A percentile compares a stretch with the other conserved stretches of the same genome.
Evolutionary conservation across 2,797 vertebrate species (phyloP).

Genomic region (Emydoidea blandingii): DNA sequence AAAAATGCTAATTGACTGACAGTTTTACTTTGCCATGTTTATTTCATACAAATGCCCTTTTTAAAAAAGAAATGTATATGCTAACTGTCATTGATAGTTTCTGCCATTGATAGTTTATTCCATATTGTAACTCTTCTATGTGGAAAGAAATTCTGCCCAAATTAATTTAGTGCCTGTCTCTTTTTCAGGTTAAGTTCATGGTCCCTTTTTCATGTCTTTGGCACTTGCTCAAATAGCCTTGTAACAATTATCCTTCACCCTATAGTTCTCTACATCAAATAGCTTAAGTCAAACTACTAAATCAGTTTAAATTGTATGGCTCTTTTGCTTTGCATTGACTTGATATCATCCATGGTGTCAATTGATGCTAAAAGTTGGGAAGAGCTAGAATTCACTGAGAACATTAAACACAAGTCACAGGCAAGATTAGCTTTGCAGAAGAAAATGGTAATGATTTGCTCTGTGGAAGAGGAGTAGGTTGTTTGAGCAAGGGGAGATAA

Average conservation of each 20-base stretch:
- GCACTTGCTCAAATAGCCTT: not conserved
- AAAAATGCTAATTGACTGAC: not conserved
- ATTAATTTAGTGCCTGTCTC: not conserved
- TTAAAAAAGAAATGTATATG: not conserved
- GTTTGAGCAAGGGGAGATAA: not conserved
- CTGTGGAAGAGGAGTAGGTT: not conserved
- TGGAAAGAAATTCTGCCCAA: not conserved
- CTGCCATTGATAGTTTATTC: not conserved
- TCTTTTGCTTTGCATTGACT: not conserved
- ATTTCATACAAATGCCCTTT: not conserved
- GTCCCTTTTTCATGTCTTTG: not conserved
- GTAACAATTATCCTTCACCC: conserved; percentile 2
- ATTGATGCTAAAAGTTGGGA: not conserved
- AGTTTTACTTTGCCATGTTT: not conserved
- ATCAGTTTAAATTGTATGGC: not conserved
- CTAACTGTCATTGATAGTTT: not conserved
- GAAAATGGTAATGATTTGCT: not conserved
- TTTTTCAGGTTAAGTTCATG: not conserved
- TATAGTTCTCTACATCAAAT: not conserved
- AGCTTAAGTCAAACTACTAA: not conserved
- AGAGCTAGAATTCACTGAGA: not conserved
- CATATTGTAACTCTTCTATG: not conserved
- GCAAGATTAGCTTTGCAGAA: not conserved
- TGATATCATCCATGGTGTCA: not conserved
- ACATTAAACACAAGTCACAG: not conserved